Percentiles rank a stretch among this genome's conserved stretches.
Conservation (phyloP, 2,888 invertebrate genomes). For the Parnassius glacialis region DNA sequence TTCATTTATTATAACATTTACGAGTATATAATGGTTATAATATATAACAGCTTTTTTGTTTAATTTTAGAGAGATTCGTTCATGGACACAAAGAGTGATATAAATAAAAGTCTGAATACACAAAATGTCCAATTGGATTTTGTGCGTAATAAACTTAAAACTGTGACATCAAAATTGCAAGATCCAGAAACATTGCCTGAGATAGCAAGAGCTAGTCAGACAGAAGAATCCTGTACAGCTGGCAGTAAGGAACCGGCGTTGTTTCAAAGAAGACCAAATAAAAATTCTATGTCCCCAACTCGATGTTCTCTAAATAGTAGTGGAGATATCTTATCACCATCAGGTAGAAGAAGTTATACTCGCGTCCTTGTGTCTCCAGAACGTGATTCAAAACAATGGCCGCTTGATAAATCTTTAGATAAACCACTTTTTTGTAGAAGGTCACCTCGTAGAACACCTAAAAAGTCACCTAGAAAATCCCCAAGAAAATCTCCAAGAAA, state of each 20-base stretch:
- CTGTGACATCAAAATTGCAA: conserved; percentile 42
- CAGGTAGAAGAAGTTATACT: conserved; percentile 54
- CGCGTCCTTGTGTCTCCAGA: conserved; percentile 70
- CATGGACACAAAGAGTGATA: conserved; percentile 35
- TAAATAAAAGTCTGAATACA: conserved; percentile 28
- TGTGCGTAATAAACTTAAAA: conserved; percentile 62
- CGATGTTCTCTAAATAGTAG: conserved; percentile 19
- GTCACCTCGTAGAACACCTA: conserved; percentile 52
- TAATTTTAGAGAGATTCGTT: conserved; percentile 56
- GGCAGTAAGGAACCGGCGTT: conserved; percentile 69
- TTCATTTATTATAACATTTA: background rate
- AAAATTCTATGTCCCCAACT: conserved; percentile 38
- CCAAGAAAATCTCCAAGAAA: conserved; percentile 8
- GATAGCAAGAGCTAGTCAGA: conserved; percentile 59
- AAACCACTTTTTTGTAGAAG: conserved; percentile 53
- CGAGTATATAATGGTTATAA: background rate
- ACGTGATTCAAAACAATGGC: conserved; percentile 42
- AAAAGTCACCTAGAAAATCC: conserved; percentile 35
- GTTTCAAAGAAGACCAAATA: conserved; percentile 67
- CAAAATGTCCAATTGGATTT: conserved; percentile 48
- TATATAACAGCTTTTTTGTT: conserved; percentile 1
- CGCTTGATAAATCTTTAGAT: conserved; percentile 33
- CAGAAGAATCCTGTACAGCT: conserved; percentile 54
- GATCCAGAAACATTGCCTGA: conserved; percentile 59
- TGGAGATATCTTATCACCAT: background rate